A percentile compares a stretch with the other conserved stretches of the same genome.
phyloP scores from a whole-genome alignment of 2,113 vertebrate species.

The Pavo muticus region DNA sequence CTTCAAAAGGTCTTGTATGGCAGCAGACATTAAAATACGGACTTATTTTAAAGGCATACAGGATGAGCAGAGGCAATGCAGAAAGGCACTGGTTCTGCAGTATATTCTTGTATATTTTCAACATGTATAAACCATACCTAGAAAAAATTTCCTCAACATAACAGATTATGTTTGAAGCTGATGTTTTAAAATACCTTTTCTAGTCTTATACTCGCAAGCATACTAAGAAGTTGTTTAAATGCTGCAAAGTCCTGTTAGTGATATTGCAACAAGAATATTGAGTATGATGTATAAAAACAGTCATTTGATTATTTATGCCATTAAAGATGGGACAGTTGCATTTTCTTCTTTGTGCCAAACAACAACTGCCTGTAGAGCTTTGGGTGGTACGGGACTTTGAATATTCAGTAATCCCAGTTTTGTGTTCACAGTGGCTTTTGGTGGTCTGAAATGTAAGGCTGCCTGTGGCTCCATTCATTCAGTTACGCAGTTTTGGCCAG shows the following conservation, averaged over 20 bases:
- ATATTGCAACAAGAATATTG: not conserved
- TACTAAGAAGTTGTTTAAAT: not conserved
- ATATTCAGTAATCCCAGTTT: not conserved
- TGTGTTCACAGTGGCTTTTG: not conserved
- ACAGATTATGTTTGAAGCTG: not conserved
- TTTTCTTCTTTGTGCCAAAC: not conserved
- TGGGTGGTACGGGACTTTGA: not conserved
- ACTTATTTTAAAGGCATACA: not conserved
- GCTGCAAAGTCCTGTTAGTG: not conserved
- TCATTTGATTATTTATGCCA: not conserved
- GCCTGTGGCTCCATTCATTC: not conserved
- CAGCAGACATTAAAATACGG: not conserved
- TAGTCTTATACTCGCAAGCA: not conserved
- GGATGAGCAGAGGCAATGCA: not conserved
- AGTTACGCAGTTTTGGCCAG: not conserved
- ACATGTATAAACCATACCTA: not conserved
- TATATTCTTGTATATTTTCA: not conserved
- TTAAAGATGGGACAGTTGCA: not conserved
- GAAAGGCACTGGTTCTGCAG: not conserved
- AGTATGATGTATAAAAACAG: not conserved
- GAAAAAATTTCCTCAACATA: not conserved
- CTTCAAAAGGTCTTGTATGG: not conserved
- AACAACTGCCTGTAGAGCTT: not conserved
- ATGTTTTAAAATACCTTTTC: not conserved
- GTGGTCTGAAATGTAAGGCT: not conserved